Base-by-base conservation (phyloP, 1,140 invertebrate genomes). In the Paralvinella palmiformis region DNA sequence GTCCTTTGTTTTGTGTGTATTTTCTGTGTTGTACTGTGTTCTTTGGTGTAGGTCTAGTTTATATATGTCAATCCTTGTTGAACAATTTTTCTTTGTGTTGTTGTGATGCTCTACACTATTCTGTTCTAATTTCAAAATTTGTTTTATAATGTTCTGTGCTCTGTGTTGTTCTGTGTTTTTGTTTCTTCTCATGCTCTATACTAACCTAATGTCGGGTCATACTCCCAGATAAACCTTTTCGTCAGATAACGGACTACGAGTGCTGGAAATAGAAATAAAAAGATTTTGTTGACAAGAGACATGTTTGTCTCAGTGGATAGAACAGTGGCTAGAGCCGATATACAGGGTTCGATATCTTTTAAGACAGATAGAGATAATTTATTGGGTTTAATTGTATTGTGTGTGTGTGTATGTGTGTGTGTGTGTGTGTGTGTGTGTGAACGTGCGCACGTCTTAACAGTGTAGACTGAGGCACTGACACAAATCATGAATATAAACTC, bases 221-320 rank as follows among this genome's bases (percentile, higher is more conserved):
- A 83, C 59, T 83, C 81, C 73, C 78, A 80, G 50, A 83, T 83
- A 62, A 83, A 83, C n/a, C 81, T 67, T 59, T 74, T 74, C 2
- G 81, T 82, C 22, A 83, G 69, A 61, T 79, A 83, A 48, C 79
- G 72, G 3, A 83, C 81, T 22, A 81, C 77, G 22, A 83, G 60
- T 1, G 81, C 81, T 82, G 72, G 59, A 75, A 74, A n/a, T n/a
- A n/a, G n/a, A n/a, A n/a, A n/a, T n/a, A n/a, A n/a, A n/a, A n/a
- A n/a, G n/a, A n/a, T n/a, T n/a, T n/a, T n/a, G n/a, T n/a, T n/a
- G n/a, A n/a, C n/a, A n/a, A n/a, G n/a, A n/a, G n/a, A n/a, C n/a
- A n/a, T n/a, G n/a, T n/a, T n/a, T n/a, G n/a, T n/a, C n/a, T n/a
- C n/a, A n/a, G n/a, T n/a, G n/a, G n/a, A n/a, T n/a, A n/a, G n/a